These are phyloP conservation scores for Atta texana DNA, from an alignment of 1,140 invertebrate genomes.

Conservation along the genomic window DNA sequence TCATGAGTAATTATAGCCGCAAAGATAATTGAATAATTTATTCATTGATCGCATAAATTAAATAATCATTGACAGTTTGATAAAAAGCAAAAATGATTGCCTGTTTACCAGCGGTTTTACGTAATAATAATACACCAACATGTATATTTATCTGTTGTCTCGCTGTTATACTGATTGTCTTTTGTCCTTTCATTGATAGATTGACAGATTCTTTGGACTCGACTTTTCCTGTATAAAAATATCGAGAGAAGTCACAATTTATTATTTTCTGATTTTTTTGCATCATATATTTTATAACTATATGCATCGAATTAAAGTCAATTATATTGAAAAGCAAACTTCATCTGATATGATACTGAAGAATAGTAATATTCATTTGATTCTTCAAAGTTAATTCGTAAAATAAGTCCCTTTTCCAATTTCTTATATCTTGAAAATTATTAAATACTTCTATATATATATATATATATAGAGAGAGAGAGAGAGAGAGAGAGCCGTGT, in stretches of 20 bases:
- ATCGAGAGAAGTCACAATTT: no score
- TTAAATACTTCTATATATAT: neutral
- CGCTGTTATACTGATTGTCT: no score
- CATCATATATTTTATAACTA: neutral
- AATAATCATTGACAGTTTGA: conserved; percentile 47
- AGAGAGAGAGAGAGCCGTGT: no score
- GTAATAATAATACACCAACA: conserved; percentile 31
- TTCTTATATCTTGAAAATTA: neutral
- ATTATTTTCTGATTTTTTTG: neutral
- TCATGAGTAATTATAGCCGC: conserved; percentile 33
- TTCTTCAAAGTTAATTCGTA: neutral
- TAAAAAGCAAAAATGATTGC: conserved; percentile 31
- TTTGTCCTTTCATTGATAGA: no score
- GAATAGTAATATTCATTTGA: neutral
- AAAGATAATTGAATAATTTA: conserved; percentile 23
- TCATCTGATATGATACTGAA: neutral
- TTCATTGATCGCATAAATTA: conserved; percentile 11
- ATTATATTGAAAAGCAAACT: neutral
- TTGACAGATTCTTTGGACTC: no score
- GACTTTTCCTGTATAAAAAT: no score
- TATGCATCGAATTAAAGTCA: neutral
- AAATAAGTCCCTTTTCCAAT: neutral
- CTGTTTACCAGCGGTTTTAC: conserved; percentile 51
- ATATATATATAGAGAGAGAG: no score
- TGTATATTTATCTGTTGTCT: no score